phyloP scores from a whole-genome alignment of 2,888 invertebrate species.

The Drosophila yooni region DNA sequence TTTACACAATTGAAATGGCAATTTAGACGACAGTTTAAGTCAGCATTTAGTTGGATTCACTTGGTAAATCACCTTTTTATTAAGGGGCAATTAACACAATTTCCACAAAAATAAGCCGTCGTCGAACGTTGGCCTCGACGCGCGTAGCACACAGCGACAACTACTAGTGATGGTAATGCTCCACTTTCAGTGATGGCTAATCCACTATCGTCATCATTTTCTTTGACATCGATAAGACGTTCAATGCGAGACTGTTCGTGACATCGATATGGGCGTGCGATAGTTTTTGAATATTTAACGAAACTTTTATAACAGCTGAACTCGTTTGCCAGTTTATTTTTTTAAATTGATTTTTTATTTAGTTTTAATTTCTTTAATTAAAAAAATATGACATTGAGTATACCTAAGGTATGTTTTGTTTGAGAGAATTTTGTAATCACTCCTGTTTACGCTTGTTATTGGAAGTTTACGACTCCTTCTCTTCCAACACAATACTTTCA shows the following conservation, averaged over 20 bases:
- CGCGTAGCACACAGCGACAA: slow-evolving; percentile 48
- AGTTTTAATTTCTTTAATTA: neutral
- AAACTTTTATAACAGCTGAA: neutral
- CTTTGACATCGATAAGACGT: slow-evolving; percentile 2
- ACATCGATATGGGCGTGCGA: neutral
- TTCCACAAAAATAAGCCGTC: slow-evolving; percentile 13
- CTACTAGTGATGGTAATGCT: slow-evolving; percentile 20
- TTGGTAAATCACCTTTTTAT: slow-evolving; percentile 49
- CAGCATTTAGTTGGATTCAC: slow-evolving; percentile 25
- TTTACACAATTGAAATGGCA: slow-evolving; percentile 7
- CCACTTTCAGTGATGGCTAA: neutral
- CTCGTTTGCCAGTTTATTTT: neutral
- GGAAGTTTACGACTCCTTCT: neutral
- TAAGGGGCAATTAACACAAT: slow-evolving; percentile 27
- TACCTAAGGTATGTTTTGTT: neutral
- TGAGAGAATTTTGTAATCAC: too few relatives aligned
- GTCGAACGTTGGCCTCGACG: slow-evolving; percentile 40
- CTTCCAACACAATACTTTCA: too few relatives aligned
- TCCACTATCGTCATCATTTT: slow-evolving; percentile 6
- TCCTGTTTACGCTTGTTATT: neutral
- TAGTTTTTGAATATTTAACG: neutral
- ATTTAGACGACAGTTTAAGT: slow-evolving; percentile 33
- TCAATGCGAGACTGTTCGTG: neutral
- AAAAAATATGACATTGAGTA: neutral
- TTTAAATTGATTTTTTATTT: neutral